Base-by-base conservation (phyloP, 2,113 vertebrate genomes). In the Marcusenius ussheri region DNA sequence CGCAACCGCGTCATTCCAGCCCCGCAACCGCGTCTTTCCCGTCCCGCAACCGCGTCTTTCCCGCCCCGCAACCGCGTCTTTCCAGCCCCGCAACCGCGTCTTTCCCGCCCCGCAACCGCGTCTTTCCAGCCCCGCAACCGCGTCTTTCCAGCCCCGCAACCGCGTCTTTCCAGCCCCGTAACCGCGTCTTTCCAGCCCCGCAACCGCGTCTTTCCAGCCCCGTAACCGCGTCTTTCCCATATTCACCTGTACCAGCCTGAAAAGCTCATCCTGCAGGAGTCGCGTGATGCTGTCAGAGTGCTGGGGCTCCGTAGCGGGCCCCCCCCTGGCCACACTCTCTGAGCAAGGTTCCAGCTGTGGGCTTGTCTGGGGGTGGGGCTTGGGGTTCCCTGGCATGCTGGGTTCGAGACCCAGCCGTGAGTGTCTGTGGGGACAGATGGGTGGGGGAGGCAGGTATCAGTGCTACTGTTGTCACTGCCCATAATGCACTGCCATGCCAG, bases 231-330 rank as follows among this genome's bases (percentile, higher is more conserved):
- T 66, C 58, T 66, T 66, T 66, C 62, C n/a, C n/a, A 0, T 27
- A 66, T 62, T 93, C 88, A 99, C 98, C 97, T 99, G 98, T 93
- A 99, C 97, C 93, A 99, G 91, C 91, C 96, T 96, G 93, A 97
- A 97, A 94, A 99, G 96, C 94, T 98, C 96, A 87, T 99, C 97
- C 93, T 98, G 97, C 5, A 99, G 92, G 91, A 96, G 95, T 49
- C 97, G 97, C 77, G 95, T 96, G 53, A 96, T 93, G 95, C 91
- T 87, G 94, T 91, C 45, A 90, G 90, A 1, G 87, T 47, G 6
- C 93, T 7, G 58, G 1, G 94, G 90, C 6, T 93, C 94, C 88
- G 84, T 90, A 27, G 62, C 24, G 13, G 56, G 3, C 88, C 89
- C 62, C 87, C 27, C 83, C 88, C 88, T 88, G 91, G 46, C 3